phyloP scores from a whole-genome alignment of 1,140 invertebrate species.

The Drosophila gunungcola region DNA sequence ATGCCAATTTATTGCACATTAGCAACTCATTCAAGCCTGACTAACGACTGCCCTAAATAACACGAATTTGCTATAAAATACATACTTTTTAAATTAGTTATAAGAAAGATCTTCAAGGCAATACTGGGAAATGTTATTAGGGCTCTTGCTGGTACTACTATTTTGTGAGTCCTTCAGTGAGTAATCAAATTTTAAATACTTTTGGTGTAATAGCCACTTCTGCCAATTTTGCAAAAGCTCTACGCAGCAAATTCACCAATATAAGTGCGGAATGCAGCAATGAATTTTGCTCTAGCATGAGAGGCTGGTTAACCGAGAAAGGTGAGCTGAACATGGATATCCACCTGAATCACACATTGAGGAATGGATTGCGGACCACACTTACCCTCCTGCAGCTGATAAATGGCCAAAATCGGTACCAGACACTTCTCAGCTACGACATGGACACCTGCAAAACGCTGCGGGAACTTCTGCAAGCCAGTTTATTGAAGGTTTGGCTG shows the following conservation, averaged over 20 bases:
- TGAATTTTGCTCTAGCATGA: slow-evolving; percentile 22
- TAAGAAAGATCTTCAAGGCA: neutral
- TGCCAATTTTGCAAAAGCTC: neutral
- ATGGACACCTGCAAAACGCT: slow-evolving; percentile 58
- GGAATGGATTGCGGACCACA: slow-evolving; percentile 28
- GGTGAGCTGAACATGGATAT: slow-evolving; percentile 39
- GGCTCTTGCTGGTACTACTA: neutral
- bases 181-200: neutral
- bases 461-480: slow-evolving; percentile 28
- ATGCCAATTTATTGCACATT: neutral
- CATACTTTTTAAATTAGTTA: slow-evolving; percentile 7
- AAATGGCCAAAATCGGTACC: slow-evolving; percentile 23
- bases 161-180: slow-evolving; percentile 32
- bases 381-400: slow-evolving; percentile 39
- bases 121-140: slow-evolving; percentile 11
- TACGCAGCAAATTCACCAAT: slow-evolving; percentile 38
- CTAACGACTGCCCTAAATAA: slow-evolving; percentile 26
- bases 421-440: slow-evolving; percentile 60
- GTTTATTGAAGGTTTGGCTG: slow-evolving; percentile 56
- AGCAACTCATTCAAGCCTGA: slow-evolving; percentile 6
- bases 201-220: neutral
- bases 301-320: slow-evolving; percentile 31
- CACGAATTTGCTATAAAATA: neutral
- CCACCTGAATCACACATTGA: slow-evolving; percentile 29
- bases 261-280: slow-evolving; percentile 22